Conservation (phyloP, 1,140 invertebrate genomes). For the Leguminivora glycinivorella region DNA sequence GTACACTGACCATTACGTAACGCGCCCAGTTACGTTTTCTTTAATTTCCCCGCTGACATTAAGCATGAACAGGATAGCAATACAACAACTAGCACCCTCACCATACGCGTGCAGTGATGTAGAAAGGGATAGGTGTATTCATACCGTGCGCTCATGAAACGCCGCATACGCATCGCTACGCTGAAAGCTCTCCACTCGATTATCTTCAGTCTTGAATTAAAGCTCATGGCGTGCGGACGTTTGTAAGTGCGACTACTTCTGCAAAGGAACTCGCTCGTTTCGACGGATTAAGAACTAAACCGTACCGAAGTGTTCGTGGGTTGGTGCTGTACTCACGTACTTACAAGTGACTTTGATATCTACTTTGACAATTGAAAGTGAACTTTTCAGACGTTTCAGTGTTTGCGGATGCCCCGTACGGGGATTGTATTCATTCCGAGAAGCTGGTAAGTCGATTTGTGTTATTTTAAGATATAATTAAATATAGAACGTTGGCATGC, state of each 20-base stretch:
- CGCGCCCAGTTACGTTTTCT: conserved; percentile 52
- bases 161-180: conserved; percentile 58
- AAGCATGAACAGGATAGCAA: conserved; percentile 45
- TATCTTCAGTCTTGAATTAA: conserved; percentile 64
- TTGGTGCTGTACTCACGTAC: conserved; percentile 46
- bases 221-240: conserved; percentile 51
- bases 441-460: conserved; percentile 67
- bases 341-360: conserved; percentile 43
- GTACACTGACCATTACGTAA: conserved; percentile 57
- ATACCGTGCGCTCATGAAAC: conserved; percentile 30
- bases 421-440: conserved; percentile 53
- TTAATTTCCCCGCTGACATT: conserved; percentile 67
- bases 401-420: conserved; percentile 42
- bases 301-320: conserved; percentile 53
- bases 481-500: conserved; percentile 64
- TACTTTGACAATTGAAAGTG: conserved; percentile 38
- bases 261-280: conserved; percentile 49
- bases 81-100: conserved; percentile 43
- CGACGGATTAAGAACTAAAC: conserved; percentile 43
- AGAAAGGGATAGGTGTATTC: conserved; percentile 49
- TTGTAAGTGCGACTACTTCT: conserved; percentile 32
- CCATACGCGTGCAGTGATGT: conserved; percentile 18
- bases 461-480: conserved; percentile 77
- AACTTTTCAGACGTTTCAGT: conserved; percentile 34
- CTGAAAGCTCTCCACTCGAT: conserved; percentile 64